phyloP scores from a whole-genome alignment of 2,113 vertebrate species.

The Sciurus niger region DNA sequence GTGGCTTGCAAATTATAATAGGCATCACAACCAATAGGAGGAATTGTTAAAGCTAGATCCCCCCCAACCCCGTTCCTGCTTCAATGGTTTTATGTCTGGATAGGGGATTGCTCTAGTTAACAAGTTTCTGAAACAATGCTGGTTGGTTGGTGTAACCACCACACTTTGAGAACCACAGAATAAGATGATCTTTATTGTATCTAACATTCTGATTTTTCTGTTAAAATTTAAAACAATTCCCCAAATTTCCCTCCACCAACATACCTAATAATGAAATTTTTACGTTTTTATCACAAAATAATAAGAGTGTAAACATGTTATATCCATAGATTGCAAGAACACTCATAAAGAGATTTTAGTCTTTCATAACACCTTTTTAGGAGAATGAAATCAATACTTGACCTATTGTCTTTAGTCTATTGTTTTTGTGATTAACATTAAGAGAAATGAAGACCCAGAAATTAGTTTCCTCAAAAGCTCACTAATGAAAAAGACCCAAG shows the following conservation, averaged over 20 bases:
- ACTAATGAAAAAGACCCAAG: neutral
- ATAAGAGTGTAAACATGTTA: constrained; percentile 27
- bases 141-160: neutral
- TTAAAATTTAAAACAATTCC: constrained; percentile 20
- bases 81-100: neutral
- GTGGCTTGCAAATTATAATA: neutral
- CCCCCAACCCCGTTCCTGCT: neutral
- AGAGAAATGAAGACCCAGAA: neutral
- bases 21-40: fast-evolving
- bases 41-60: neutral
- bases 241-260: neutral
- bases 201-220: neutral
- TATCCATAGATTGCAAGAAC: neutral
- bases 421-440: constrained; percentile 38
- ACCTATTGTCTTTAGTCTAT: neutral
- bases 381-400: neutral
- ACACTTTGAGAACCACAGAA: neutral
- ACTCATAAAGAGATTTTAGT: neutral
- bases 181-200: neutral
- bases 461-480: constrained; percentile 28
- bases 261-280: neutral
- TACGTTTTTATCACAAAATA: neutral
- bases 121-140: neutral
- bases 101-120: neutral
- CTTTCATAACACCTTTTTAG: neutral